Evolutionary conservation across 2,113 vertebrate genomes (phyloP), one percentile per base, ranked within the genome.

Genomic region (Clarias macrocephalus): DNA sequence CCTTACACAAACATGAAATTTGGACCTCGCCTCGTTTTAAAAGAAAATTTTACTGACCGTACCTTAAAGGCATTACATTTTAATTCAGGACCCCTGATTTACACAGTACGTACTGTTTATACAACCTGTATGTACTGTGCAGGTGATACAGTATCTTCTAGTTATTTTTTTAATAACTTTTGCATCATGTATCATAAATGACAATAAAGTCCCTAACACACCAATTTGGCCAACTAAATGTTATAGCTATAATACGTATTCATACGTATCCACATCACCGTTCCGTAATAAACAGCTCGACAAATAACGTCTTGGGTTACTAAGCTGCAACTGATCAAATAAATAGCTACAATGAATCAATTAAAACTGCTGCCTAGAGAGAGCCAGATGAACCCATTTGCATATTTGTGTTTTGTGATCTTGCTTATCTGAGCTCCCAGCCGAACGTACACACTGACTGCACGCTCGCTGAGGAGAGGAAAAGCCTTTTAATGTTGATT

Each of bases 261-360:
- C 57, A 72, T 81, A 80, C 16, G 7, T 77, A 60, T 62, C 11
- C 73, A n/a, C 84, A 21, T 48, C 73, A 56, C 79, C 83, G 80
- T 81, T 70, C 88, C 84, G 66, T 91, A 87, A 88, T 25, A 30
- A 93, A 90, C 89, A 93, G 89, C 91, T 89, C 91, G 91, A 92
- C 89, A 93, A 93, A 92, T 87, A 93, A 88, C 89, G 85, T 89
- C 85, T 90, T 90, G 88, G 91, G 91, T 94, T 92, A 93, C 90
- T 88, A 90, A 93, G 75, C 91, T 62, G 60, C 86, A 91, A 88
- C 90, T 90, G 90, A 92, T 94, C 93, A 93, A 92, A 93, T 88
- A 90, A 92, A 92, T 80, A 92, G 91, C 88, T 89, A 93, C 91
- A 91, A 93, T 94, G 92, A 94, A 94, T 95, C 92, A 92, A 94